Percentiles rank a stretch among this genome's conserved stretches.
phyloP scores from a whole-genome alignment of 2,113 vertebrate species.

The Dasyurus viverrinus region DNA sequence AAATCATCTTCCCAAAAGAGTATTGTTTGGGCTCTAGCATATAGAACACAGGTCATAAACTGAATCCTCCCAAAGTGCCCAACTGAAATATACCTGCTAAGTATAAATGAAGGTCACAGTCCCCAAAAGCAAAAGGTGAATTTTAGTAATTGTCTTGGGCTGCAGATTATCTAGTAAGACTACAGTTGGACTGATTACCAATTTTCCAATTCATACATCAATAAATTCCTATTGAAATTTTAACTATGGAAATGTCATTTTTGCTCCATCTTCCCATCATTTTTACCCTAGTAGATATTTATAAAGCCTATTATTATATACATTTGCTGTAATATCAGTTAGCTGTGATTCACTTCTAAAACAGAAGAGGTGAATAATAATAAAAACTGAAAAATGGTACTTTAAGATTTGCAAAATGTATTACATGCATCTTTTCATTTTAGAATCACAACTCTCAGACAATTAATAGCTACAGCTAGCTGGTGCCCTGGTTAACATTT shows the following conservation, averaged over 20 bases:
- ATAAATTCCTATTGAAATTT: conserved; percentile 66
- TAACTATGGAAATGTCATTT: conserved; percentile 45
- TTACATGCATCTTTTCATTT: neutral
- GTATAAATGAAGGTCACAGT: neutral
- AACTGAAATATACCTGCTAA: neutral
- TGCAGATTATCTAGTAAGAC: neutral
- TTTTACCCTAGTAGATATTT: neutral
- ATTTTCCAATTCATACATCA: conserved; percentile 63
- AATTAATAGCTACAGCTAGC: neutral
- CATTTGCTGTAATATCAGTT: too few species aligned
- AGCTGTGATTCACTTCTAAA: too few species aligned
- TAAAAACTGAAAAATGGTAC: neutral
- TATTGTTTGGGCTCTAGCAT: neutral
- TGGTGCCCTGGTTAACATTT: neutral
- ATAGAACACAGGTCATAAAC: neutral
- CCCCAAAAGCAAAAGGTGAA: neutral
- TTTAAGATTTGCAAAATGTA: neutral
- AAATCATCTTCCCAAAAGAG: neutral
- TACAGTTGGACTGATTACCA: neutral
- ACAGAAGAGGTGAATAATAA: neutral
- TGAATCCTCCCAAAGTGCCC: neutral
- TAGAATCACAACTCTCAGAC: neutral
- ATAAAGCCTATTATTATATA: too few species aligned
- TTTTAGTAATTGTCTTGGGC: neutral
- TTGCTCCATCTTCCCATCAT: conserved; percentile 49